Conservation (phyloP, 2,113 vertebrate genomes). For the Muntiacus reevesi region DNA sequence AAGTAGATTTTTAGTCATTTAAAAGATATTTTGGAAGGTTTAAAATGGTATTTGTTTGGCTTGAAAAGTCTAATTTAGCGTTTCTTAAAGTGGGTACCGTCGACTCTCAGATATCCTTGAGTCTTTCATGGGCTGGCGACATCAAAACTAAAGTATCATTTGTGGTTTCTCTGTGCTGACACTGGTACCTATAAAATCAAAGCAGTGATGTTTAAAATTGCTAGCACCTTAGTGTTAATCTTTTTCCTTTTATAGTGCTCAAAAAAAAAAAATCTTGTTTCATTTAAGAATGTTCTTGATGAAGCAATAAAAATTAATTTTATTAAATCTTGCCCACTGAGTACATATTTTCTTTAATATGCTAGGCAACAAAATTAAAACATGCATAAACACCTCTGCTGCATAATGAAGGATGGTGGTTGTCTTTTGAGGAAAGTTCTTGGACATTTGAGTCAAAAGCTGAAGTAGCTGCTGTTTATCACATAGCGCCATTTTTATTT, state of each 20-base stretch:
- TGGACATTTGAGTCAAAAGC: not conserved
- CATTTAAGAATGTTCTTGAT: not conserved
- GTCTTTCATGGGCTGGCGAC: not conserved
- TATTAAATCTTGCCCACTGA: not conserved
- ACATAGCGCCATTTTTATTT: not conserved
- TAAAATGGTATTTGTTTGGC: not conserved
- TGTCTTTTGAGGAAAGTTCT: not conserved
- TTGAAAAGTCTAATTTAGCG: not conserved
- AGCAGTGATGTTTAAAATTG: not conserved
- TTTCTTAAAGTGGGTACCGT: not conserved
- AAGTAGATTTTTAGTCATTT: not conserved
- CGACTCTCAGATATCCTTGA: not conserved
- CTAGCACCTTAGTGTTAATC: not conserved
- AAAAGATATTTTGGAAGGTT: not conserved
- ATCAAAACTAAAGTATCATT: not conserved
- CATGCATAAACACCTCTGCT: not conserved
- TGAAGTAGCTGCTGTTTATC: not conserved
- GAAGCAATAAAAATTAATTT: not conserved
- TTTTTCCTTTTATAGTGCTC: not conserved
- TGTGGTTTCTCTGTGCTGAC: not conserved
- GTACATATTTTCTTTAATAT: not conserved
- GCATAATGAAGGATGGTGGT: not conserved
- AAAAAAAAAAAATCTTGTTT: not conserved
- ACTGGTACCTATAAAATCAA: not conserved
- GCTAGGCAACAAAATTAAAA: not conserved